Conservation (phyloP, 2,888 invertebrate species). For the Patella ulyssiponensis region DNA sequence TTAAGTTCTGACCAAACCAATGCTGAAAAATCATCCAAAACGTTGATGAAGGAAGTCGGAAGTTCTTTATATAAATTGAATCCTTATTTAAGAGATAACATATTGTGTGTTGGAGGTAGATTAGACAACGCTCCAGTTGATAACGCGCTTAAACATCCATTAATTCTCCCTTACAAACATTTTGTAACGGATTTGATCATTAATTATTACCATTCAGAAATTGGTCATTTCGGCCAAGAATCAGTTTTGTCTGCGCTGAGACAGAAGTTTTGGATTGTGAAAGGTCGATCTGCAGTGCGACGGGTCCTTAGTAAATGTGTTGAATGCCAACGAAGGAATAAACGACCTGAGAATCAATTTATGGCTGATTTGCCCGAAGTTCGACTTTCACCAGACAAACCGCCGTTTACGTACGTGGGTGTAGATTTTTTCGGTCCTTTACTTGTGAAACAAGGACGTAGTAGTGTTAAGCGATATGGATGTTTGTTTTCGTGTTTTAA, state of each 20-base stretch:
- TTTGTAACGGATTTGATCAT: not conserved
- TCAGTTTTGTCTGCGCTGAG: not conserved
- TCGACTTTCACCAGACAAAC: slow-evolving; percentile 17
- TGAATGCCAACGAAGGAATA: not conserved
- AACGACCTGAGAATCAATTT: slow-evolving; percentile 10
- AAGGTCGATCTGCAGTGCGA: not conserved
- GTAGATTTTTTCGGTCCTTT: slow-evolving; percentile 32
- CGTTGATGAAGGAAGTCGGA: too few species aligned
- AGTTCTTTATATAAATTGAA: too few species aligned
- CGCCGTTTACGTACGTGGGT: slow-evolving; percentile 32
- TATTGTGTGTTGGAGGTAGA: not conserved
- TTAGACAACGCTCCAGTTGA: not conserved
- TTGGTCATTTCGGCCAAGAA: not conserved
- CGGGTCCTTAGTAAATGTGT: not conserved
- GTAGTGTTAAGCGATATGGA: slow-evolving; percentile 14
- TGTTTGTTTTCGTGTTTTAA: not conserved
- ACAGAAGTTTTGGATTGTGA: not conserved
- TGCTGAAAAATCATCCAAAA: too few species aligned
- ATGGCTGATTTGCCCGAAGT: slow-evolving; percentile 27
- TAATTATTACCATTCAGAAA: not conserved
- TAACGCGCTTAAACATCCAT: not conserved
- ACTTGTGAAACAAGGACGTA: slow-evolving; percentile 25
- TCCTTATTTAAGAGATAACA: too few species aligned
- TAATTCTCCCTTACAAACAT: not conserved
- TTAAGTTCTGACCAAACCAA: not conserved